phyloP scores from a whole-genome alignment of 2,113 vertebrate genomes.

The Catharus bicknelli region DNA sequence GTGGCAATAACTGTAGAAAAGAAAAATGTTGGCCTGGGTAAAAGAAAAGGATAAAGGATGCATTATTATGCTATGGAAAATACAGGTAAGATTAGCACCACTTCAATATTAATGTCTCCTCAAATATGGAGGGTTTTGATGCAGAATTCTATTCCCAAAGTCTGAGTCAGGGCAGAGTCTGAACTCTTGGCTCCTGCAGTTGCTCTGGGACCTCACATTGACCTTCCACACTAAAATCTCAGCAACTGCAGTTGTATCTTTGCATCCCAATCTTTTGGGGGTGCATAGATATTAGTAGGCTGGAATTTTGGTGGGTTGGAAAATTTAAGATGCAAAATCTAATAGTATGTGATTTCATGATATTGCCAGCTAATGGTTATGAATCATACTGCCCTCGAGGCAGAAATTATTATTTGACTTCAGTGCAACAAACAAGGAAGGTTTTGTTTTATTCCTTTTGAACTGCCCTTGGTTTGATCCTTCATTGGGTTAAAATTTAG shows the following conservation, averaged over 20 bases:
- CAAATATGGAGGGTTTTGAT: neutral
- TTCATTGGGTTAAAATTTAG: conserved; percentile 28
- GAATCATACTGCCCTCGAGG: conserved; percentile 1
- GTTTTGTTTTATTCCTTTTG: conserved; percentile 20
- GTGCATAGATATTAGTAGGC: neutral
- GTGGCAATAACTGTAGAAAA: neutral
- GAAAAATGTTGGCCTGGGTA: neutral
- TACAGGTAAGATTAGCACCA: neutral
- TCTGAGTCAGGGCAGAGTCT: neutral
- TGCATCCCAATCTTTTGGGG: neutral
- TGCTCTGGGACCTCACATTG: neutral
- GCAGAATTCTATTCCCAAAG: neutral
- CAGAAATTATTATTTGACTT: conserved; percentile 7
- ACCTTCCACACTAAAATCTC: neutral
- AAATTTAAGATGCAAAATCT: neutral
- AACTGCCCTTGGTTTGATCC: conserved; percentile 24
- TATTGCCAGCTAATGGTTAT: neutral
- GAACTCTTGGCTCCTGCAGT: fast-evolving
- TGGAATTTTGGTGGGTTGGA: neutral
- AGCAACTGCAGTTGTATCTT: neutral
- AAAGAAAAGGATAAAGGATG: neutral
- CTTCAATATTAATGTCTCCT: neutral
- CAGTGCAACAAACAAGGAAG: neutral
- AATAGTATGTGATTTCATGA: neutral
- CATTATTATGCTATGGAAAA: neutral